Conservation (phyloP, 2,113 vertebrate genomes). For the Nothoprocta pentlandii region DNA sequence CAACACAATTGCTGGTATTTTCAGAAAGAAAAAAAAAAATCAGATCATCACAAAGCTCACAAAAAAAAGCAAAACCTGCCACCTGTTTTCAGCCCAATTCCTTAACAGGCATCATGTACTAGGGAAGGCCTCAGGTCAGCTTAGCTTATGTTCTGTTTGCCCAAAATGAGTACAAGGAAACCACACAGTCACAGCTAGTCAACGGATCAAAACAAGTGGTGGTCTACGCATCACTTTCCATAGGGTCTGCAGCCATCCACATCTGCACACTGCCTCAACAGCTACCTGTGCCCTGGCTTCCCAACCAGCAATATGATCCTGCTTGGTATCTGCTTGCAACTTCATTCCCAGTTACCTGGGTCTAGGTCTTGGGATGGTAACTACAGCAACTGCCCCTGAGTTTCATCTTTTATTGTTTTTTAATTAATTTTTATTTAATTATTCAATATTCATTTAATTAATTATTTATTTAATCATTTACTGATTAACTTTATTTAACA, state of each 20-base stretch:
- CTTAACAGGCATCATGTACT: slow-evolving; percentile 26
- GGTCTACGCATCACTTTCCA: background rate
- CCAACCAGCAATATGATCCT: background rate
- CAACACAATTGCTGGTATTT: background rate
- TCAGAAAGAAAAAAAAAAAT: slow-evolving; percentile 34
- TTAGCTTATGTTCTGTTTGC: slow-evolving; percentile 42
- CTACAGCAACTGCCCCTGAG: background rate
- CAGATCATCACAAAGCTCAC: slow-evolving; percentile 50
- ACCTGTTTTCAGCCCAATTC: slow-evolving; percentile 29
- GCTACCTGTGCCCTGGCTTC: background rate
- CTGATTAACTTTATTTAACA: too few relatives aligned
- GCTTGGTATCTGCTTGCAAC: background rate
- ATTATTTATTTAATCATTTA: too few relatives aligned
- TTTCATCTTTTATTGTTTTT: background rate
- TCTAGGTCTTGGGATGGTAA: background rate
- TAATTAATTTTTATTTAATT: too few relatives aligned
- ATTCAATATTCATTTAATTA: too few relatives aligned
- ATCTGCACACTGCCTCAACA: background rate
- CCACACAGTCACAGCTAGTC: background rate
- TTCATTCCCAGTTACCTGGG: background rate
- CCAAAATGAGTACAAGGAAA: slow-evolving; percentile 41
- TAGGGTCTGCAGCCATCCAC: background rate
- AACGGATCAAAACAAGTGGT: slow-evolving; percentile 7
- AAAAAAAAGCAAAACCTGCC: slow-evolving; percentile 41
- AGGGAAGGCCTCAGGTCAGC: slow-evolving; percentile 41